These are phyloP conservation scores for Danaus melanippus DNA, from an alignment of 1,140 invertebrate genomes.

Conservation along the genomic window DNA sequence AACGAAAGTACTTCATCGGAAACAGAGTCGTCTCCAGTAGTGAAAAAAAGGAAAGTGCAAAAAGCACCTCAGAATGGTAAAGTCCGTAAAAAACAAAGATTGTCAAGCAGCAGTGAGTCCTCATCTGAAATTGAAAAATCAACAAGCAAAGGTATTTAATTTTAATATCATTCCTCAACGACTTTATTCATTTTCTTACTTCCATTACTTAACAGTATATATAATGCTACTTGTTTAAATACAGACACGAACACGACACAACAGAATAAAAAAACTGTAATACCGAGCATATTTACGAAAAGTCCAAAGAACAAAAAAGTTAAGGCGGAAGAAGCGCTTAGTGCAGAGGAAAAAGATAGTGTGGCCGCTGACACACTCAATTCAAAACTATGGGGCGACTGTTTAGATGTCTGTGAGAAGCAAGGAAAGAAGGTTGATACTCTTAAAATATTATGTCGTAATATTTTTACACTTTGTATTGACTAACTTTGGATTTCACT, in stretches of 20 bases:
- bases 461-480: neutral
- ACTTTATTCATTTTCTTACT: too few relatives aligned
- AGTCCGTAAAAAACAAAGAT: too few relatives aligned
- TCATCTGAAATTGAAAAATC: too few relatives aligned
- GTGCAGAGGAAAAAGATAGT: conserved; percentile 61
- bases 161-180: too few relatives aligned
- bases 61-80: conserved; percentile 15
- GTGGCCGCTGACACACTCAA: conserved; percentile 77
- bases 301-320: conserved; percentile 27
- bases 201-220: too few relatives aligned
- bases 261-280: conserved; percentile 16
- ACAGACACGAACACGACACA: conserved; percentile 8
- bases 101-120: too few relatives aligned
- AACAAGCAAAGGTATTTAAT: too few relatives aligned
- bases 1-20: conserved; percentile 31
- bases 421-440: conserved; percentile 70
- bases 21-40: conserved; percentile 31
- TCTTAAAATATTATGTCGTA: neutral
- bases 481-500: conserved; percentile 3
- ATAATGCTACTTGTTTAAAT: neutral
- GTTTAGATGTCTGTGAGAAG: conserved; percentile 53
- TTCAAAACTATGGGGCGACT: conserved; percentile 80
- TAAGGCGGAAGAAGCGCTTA: conserved; percentile 28
- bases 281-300: conserved; percentile 30
- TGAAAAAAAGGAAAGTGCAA: conserved; percentile 36